Percentiles rank a stretch among this genome's conserved stretches.
Conservation (phyloP, 1,140 invertebrate species). For the Procambarus virginalis region DNA sequence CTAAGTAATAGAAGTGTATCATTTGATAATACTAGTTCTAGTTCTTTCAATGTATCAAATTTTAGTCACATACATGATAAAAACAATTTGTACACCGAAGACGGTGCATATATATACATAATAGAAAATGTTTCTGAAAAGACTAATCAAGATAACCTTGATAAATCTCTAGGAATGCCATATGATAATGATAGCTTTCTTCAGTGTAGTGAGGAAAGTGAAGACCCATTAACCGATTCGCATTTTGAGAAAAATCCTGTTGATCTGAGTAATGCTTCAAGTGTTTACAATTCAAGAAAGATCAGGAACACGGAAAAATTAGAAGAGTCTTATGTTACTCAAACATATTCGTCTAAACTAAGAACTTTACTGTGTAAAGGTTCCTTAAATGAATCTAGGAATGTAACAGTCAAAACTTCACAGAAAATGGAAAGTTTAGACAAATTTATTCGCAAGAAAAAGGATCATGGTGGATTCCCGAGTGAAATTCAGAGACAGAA, state of each 20-base stretch:
- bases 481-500: conserved; percentile 1
- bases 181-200: conserved; percentile 1
- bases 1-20: neutral
- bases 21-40: conserved; percentile 19
- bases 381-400: neutral
- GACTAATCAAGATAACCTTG: conserved; percentile 5
- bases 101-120: conserved; percentile 18
- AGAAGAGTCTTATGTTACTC: neutral
- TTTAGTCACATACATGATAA: conserved; percentile 16
- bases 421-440: neutral
- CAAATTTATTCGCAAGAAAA: neutral
- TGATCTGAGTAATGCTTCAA: conserved; percentile 26
- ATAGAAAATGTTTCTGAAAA: conserved; percentile 18
- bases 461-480: neutral
- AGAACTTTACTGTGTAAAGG: neutral
- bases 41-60: conserved; percentile 20
- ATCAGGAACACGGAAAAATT: neutral
- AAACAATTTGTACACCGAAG: conserved; percentile 20
- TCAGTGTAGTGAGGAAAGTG: neutral
- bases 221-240: neutral
- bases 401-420: neutral
- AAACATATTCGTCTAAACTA: neutral
- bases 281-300: conserved; percentile 9
- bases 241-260: conserved; percentile 32
- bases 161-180: neutral